These are phyloP conservation scores for Nasonia vitripennis DNA, from an alignment of 1,140 invertebrate species.

Conservation along the genomic window DNA sequence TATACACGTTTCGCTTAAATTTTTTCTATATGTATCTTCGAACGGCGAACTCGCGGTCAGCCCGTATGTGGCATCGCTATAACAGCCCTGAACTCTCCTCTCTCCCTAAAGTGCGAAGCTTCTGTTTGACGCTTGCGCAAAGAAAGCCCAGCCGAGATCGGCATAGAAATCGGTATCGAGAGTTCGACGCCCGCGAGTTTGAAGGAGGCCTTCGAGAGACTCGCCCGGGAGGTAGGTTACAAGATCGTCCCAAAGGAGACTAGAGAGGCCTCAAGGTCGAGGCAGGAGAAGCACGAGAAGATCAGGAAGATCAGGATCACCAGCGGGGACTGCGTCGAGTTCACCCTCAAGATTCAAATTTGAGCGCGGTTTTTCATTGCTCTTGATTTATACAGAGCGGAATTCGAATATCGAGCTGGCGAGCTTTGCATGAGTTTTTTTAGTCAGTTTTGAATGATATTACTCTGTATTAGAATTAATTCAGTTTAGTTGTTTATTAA, in stretches of 20 bases:
- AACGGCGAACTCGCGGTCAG: neutral
- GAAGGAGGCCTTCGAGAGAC: neutral
- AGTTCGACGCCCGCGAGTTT: neutral
- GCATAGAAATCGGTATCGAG: too few species aligned
- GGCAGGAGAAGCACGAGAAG: neutral
- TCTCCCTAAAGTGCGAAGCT: neutral
- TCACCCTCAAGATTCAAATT: constrained; percentile 43
- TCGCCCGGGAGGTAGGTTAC: neutral
- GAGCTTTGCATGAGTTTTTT: neutral
- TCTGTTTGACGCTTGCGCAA: too few species aligned
- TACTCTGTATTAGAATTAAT: neutral
- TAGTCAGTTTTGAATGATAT: neutral
- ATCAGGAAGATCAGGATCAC: constrained; percentile 13
- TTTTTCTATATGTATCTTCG: neutral
- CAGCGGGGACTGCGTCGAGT: constrained; percentile 22
- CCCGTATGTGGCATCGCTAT: neutral
- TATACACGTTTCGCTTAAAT: neutral
- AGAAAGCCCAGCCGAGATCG: too few species aligned
- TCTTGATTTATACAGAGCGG: neutral
- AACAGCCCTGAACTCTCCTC: neutral
- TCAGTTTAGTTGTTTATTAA: neutral
- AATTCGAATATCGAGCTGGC: neutral
- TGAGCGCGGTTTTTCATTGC: neutral
- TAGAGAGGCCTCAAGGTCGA: neutral
- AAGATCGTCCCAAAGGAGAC: neutral